Evolutionary conservation across 1,140 invertebrate species (phyloP).

Genomic region (Orchestia grillus): DNA sequence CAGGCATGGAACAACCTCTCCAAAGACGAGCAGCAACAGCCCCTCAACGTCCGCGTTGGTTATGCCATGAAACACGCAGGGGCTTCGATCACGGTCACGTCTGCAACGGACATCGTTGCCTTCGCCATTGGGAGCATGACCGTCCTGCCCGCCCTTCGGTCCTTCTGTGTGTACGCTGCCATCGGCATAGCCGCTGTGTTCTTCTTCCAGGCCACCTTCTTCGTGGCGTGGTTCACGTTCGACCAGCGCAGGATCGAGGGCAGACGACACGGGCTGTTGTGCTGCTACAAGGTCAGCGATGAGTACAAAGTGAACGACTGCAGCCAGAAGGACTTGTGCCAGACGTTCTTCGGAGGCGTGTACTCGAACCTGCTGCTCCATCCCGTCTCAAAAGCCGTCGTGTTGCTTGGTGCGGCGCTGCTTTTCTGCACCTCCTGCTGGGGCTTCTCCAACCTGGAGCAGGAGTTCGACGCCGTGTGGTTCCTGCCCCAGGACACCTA

Average conservation of each 20-base stretch:
- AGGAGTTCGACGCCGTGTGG: constrained; percentile 76
- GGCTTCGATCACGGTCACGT: constrained; percentile 80
- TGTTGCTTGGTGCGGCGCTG: constrained; percentile 71
- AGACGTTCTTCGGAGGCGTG: constrained; percentile 73
- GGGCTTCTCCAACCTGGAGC: constrained; percentile 73
- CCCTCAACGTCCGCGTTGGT: constrained; percentile 72
- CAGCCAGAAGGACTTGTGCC: constrained; percentile 73
- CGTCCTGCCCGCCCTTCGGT: constrained; percentile 73
- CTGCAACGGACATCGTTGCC: constrained; percentile 78
- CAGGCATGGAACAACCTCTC: constrained; percentile 66
- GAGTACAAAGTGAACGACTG: constrained; percentile 73
- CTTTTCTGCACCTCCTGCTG: constrained; percentile 70
- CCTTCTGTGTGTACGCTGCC: constrained; percentile 74
- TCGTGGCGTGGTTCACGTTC: constrained; percentile 75
- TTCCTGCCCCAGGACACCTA: constrained; percentile 74
- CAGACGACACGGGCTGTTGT: constrained; percentile 73
- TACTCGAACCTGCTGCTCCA: constrained; percentile 73
- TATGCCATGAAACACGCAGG: constrained; percentile 75
- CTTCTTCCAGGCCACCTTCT: constrained; percentile 75
- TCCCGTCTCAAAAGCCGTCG: constrained; percentile 70
- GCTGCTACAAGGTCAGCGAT: constrained; percentile 70
- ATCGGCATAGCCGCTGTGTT: constrained; percentile 75
- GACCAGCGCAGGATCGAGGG: constrained; percentile 74
- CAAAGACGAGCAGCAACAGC: constrained; percentile 69
- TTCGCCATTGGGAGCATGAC: constrained; percentile 78